Evolutionary conservation across 1,140 invertebrate genomes (phyloP).

Genomic region (Bombus difficillimus): DNA sequence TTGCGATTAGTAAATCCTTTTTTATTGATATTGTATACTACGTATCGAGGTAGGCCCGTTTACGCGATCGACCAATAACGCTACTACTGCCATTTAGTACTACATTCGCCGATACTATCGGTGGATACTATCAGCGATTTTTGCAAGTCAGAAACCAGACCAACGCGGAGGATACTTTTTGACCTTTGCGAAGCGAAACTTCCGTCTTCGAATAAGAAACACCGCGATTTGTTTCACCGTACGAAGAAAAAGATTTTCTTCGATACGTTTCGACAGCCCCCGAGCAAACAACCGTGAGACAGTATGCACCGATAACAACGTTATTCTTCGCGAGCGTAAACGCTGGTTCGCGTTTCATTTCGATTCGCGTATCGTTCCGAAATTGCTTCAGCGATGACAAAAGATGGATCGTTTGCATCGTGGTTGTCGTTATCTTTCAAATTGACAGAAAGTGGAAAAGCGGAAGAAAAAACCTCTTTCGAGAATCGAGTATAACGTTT

Average conservation of each 20-base stretch:
- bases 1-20: too few relatives aligned
- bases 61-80: too few relatives aligned
- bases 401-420: neutral
- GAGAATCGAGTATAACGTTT: neutral
- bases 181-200: neutral
- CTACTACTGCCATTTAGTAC: too few relatives aligned
- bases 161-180: neutral
- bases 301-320: neutral
- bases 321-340: neutral
- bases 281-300: neutral
- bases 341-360: conserved; percentile 7
- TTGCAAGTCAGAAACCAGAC: too few relatives aligned
- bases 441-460: too few relatives aligned
- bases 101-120: too few relatives aligned
- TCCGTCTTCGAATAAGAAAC: neutral
- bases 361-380: neutral
- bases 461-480: neutral
- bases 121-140: too few relatives aligned
- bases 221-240: too few relatives aligned
- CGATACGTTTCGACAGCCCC: neutral
- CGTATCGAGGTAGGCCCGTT: too few relatives aligned
- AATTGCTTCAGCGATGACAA: neutral
- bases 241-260: neutral
- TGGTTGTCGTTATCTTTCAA: neutral
- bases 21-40: too few relatives aligned